A percentile compares a stretch with the other conserved stretches of the same genome.
Conservation (phyloP, 2,113 vertebrate species). For the Bettongia penicillata region DNA sequence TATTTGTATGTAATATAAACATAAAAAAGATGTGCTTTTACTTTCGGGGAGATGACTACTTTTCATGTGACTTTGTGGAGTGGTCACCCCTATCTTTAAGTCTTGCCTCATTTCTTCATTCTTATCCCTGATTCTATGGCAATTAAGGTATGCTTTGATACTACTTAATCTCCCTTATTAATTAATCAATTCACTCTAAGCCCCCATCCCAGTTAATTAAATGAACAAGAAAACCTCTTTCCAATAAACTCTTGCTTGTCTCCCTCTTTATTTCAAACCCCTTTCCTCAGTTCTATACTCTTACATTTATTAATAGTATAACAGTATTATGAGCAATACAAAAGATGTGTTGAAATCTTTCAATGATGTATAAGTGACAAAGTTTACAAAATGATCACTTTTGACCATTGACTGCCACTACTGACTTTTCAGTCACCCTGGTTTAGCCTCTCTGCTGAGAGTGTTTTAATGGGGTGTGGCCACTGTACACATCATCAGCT, state of each 20-base stretch:
- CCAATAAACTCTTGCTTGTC: background rate
- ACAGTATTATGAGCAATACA: background rate
- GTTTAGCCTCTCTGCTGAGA: background rate
- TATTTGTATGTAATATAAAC: background rate
- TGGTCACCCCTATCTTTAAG: background rate
- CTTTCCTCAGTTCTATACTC: background rate
- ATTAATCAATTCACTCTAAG: background rate
- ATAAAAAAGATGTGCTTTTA: background rate
- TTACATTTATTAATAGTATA: background rate
- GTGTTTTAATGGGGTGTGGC: background rate
- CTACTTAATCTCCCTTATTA: background rate
- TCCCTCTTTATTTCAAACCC: background rate
- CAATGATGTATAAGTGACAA: background rate
- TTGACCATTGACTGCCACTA: background rate
- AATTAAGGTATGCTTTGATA: background rate
- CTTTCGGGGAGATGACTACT: background rate
- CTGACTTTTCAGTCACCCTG: background rate
- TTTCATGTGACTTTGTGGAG: background rate
- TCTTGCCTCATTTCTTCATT: background rate
- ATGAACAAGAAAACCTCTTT: background rate
- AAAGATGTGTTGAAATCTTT: background rate
- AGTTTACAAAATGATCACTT: background rate
- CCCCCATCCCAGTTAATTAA: background rate
- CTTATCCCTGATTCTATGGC: background rate
- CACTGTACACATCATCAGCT: too few relatives aligned